These are phyloP conservation scores for Daptonema setosum DNA, from an alignment of 2,888 invertebrate species.

Conservation along the genomic window DNA sequence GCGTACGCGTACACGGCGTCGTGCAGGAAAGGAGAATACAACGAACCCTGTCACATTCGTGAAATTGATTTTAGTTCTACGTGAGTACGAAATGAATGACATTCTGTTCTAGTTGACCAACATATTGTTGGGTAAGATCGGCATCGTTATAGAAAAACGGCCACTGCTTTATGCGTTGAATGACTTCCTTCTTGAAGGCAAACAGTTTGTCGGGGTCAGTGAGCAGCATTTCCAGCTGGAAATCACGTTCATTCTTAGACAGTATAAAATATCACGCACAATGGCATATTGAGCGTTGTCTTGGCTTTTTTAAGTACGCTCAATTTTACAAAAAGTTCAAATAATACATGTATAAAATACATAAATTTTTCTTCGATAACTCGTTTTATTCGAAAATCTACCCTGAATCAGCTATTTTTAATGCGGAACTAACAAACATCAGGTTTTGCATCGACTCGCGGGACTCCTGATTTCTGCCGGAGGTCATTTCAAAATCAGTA, in stretches of 20 bases:
- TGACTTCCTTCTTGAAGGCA: constrained; percentile 14
- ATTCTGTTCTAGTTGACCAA: not conserved
- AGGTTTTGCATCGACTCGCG: constrained; percentile 3
- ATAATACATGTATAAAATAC: too few relatives aligned
- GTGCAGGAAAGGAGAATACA: constrained; percentile 13
- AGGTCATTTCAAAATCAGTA: too few relatives aligned
- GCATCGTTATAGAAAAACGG: constrained; percentile 12
- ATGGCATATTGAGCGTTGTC: too few relatives aligned
- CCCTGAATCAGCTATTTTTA: too few relatives aligned
- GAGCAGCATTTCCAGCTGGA: constrained; percentile 6
- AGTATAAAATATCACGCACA: too few relatives aligned
- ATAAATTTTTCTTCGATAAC: too few relatives aligned
- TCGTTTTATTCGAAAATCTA: too few relatives aligned
- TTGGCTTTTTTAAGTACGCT: too few relatives aligned
- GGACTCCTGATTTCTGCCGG: too few relatives aligned
- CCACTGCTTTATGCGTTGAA: constrained; percentile 11
- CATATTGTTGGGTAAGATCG: not conserved
- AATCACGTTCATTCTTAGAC: too few relatives aligned
- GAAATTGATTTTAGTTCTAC: too few relatives aligned
- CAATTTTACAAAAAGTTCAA: too few relatives aligned
- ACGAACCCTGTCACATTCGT: constrained; percentile 4
- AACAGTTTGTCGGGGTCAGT: constrained; percentile 9
- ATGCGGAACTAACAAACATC: constrained; percentile 1
- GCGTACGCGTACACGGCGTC: constrained; percentile 14
- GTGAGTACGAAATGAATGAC: not conserved